These are phyloP conservation scores for Callospermophilus lateralis DNA, from an alignment of 2,113 vertebrate genomes.

Conservation along the genomic window DNA sequence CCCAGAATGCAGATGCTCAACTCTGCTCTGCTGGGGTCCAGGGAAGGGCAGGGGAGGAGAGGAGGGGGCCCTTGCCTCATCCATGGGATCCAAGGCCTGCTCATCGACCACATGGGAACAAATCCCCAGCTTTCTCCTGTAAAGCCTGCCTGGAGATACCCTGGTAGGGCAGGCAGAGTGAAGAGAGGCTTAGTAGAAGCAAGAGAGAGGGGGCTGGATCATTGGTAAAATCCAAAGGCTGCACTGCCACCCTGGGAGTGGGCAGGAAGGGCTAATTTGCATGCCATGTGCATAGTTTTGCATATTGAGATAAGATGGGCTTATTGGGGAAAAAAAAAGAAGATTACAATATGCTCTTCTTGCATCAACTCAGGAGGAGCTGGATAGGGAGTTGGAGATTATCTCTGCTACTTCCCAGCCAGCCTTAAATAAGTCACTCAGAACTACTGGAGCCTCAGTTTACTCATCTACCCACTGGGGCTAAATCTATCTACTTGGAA, in stretches of 20 bases:
- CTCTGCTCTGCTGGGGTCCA: background rate
- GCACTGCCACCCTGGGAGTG: background rate
- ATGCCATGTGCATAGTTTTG: conserved; percentile 69
- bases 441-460: conserved; percentile 8
- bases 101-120: background rate
- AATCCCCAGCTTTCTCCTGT: background rate
- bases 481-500: background rate
- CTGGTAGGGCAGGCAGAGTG: background rate
- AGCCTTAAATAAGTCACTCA: background rate
- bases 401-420: background rate
- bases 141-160: conserved; percentile 5
- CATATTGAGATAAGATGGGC: conserved; percentile 73
- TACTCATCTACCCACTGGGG: background rate
- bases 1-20: background rate
- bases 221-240: conserved; percentile 35
- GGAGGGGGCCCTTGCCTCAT: background rate
- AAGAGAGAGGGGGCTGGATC: background rate
- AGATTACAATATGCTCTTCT: conserved; percentile 59
- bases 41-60: background rate
- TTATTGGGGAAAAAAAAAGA: conserved; percentile 55
- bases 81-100: background rate
- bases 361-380: conserved; percentile 20
- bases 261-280: conserved; percentile 58
- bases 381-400: background rate
- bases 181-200: background rate